Conservation (phyloP, 2,888 invertebrate species). For the Cantharis rufa region DNA sequence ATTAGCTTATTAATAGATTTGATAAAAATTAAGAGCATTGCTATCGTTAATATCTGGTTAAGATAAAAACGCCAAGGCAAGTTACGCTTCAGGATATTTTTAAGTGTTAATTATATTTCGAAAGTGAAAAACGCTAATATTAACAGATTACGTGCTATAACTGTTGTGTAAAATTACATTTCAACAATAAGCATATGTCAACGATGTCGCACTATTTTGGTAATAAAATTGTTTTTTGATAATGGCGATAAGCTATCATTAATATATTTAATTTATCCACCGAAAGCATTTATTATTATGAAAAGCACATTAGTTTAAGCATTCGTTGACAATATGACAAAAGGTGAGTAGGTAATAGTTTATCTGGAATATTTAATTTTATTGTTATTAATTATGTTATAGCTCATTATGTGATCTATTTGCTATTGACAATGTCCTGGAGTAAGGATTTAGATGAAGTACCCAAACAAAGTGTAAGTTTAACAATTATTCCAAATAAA, state of each 20-base stretch:
- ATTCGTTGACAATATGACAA: neutral
- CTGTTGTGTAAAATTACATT: neutral
- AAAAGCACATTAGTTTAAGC: neutral
- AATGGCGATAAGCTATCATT: constrained; percentile 8
- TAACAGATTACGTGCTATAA: neutral
- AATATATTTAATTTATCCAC: neutral
- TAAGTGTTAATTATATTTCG: neutral
- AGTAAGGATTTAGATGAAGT: neutral
- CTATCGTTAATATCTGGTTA: neutral
- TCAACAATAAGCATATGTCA: neutral
- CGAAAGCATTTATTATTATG: neutral
- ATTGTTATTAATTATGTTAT: neutral
- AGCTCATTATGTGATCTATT: neutral
- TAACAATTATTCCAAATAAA: no score
- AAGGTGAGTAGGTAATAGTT: neutral
- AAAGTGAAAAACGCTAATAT: neutral
- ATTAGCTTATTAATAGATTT: neutral
- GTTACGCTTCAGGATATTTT: neutral
- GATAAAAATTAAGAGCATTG: neutral
- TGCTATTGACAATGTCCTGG: neutral
- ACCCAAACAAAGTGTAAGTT: neutral
- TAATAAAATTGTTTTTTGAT: constrained; percentile 1
- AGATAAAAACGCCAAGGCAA: neutral
- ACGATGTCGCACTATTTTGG: neutral
- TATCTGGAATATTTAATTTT: neutral